Conservation (phyloP, 2,888 invertebrate genomes). For the Tenodera sinensis region DNA sequence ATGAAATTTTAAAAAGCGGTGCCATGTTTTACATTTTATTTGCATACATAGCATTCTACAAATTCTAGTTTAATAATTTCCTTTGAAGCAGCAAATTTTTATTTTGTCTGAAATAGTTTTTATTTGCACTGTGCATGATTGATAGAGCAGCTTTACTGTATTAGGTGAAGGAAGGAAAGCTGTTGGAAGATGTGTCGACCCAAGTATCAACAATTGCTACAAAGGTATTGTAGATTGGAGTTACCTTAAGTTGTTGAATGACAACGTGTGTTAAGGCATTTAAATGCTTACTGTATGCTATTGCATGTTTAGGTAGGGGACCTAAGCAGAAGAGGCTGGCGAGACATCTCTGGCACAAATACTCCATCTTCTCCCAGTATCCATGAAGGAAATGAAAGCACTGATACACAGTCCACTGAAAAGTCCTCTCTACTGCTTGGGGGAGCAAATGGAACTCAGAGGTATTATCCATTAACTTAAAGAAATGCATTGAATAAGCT, state of each 20-base stretch:
- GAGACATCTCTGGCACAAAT: constrained; percentile 52
- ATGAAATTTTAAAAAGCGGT: background rate
- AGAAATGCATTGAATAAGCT: background rate
- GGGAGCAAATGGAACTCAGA: constrained; percentile 15
- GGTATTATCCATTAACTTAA: background rate
- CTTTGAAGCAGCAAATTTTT: constrained; percentile 33
- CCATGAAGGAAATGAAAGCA: constrained; percentile 37
- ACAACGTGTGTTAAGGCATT: background rate
- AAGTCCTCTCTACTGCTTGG: constrained; percentile 39
- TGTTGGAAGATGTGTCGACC: constrained; percentile 61
- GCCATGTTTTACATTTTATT: background rate
- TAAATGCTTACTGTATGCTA: background rate
- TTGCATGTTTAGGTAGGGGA: constrained; percentile 56
- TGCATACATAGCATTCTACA: background rate
- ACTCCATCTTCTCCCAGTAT: constrained; percentile 20
- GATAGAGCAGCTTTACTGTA: constrained; percentile 40
- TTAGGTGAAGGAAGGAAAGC: constrained; percentile 67
- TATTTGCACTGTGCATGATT: constrained; percentile 35
- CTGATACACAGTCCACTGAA: constrained; percentile 41
- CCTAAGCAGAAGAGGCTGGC: constrained; percentile 65
- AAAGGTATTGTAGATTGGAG: constrained; percentile 51
- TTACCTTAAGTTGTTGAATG: background rate
- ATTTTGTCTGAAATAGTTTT: background rate
- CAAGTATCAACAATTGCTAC: constrained; percentile 61
- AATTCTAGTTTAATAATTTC: constrained; percentile 27